Evolutionary conservation across 1,140 invertebrate genomes (phyloP).

Genomic region (Philotrypesis tridentata): DNA sequence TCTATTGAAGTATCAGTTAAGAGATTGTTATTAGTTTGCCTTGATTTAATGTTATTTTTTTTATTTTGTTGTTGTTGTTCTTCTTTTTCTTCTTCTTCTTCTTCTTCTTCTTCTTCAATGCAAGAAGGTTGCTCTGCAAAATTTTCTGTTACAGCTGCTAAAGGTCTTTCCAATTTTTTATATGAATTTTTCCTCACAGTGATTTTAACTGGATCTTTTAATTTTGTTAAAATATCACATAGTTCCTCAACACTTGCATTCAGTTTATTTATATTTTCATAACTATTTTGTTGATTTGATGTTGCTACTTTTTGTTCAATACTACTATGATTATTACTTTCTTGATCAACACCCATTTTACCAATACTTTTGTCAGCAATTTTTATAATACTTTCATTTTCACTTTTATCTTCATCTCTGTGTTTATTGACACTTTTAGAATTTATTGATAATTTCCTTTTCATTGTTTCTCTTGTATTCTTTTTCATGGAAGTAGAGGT

Average conservation of each 20-base stretch:
- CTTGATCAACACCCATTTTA: neutral
- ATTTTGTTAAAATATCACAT: conserved; percentile 44
- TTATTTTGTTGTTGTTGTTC: neutral
- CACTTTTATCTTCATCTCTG: neutral
- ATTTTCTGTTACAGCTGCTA: conserved; percentile 42
- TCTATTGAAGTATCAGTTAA: conserved; percentile 3
- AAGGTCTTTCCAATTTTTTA: conserved; percentile 48
- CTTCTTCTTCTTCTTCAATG: conserved; percentile 12
- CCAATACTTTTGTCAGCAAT: neutral
- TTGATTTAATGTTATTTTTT: neutral
- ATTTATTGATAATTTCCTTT: neutral
- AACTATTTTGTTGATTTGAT: neutral
- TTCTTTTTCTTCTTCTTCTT: conserved; percentile 7
- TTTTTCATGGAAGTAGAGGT: neutral
- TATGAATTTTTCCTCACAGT: conserved; percentile 53
- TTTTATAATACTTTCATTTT: neutral
- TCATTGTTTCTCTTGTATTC: neutral
- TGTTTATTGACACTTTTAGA: neutral
- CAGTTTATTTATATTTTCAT: neutral
- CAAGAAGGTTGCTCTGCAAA: neutral
- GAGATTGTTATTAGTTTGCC: conserved; percentile 3
- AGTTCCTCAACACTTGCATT: neutral
- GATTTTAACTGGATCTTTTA: conserved; percentile 56
- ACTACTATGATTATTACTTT: neutral
- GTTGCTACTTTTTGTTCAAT: neutral